Evolutionary conservation across 2,113 vertebrate species (phyloP).

Genomic region (Megaptera novaeangliae): DNA sequence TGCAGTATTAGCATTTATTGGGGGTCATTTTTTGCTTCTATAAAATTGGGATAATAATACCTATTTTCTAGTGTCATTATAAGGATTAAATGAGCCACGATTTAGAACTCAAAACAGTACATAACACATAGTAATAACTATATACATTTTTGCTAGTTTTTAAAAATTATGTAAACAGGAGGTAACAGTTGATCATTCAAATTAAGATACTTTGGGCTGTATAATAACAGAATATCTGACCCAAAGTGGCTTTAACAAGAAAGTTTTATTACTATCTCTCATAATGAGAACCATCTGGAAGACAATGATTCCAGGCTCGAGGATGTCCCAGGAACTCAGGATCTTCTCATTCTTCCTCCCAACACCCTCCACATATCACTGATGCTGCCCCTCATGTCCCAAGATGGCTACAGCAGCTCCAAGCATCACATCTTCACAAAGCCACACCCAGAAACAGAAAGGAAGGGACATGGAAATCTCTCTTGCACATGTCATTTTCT

Average conservation of each 20-base stretch:
- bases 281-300: not conserved
- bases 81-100: not conserved
- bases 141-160: not conserved
- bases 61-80: not conserved
- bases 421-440: not conserved
- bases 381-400: not conserved
- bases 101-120: not conserved
- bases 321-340: not conserved
- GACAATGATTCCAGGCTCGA: not conserved
- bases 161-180: not conserved
- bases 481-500: not conserved
- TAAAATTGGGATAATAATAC: not conserved
- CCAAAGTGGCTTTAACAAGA: not conserved
- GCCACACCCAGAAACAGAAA: not conserved
- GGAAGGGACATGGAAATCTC: not conserved
- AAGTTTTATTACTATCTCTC: not conserved
- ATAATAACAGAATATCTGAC: not conserved
- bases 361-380: not conserved
- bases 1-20: not conserved
- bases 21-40: not conserved
- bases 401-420: not conserved
- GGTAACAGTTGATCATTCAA: not conserved
- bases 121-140: not conserved
- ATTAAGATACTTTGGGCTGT: not conserved
- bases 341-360: not conserved